Percentiles rank a stretch among this genome's conserved stretches.
Conservation (phyloP, 2,888 invertebrate genomes). For the Chaetogeoica ovagalla region DNA sequence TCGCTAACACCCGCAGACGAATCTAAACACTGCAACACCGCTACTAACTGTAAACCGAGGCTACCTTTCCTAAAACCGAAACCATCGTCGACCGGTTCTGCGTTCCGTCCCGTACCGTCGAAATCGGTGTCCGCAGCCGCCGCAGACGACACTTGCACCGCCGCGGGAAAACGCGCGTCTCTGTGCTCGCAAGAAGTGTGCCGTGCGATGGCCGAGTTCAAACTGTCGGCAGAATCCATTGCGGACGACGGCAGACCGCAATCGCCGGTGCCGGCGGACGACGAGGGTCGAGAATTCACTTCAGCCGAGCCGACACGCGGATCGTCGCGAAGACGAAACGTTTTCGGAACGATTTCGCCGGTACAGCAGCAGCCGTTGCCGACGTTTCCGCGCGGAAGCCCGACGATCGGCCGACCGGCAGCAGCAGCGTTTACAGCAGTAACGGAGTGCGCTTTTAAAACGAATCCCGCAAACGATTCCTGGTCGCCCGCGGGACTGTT, state of each 20-base stretch:
- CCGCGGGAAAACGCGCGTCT: slow-evolving; percentile 57
- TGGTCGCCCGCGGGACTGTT: too few relatives aligned
- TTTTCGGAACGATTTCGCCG: slow-evolving; percentile 54
- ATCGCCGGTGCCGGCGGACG: slow-evolving; percentile 52
- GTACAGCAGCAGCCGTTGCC: slow-evolving; percentile 51
- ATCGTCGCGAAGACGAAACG: too few relatives aligned
- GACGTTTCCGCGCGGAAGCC: slow-evolving; percentile 56
- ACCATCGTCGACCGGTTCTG: slow-evolving; percentile 51
- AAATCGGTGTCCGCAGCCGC: slow-evolving; percentile 6
- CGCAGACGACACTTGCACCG: slow-evolving; percentile 57
- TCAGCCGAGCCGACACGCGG: slow-evolving; percentile 23
- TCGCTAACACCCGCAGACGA: slow-evolving; percentile 26
- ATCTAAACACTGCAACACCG: slow-evolving; percentile 19
- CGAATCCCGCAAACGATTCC: too few relatives aligned
- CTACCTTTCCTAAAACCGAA: slow-evolving; percentile 54
- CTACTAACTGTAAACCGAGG: slow-evolving; percentile 38
- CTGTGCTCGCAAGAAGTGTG: slow-evolving; percentile 57
- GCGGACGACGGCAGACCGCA: slow-evolving; percentile 37
- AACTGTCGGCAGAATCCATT: slow-evolving; percentile 31
- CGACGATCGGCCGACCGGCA: too few relatives aligned
- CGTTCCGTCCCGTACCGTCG: slow-evolving; percentile 52
- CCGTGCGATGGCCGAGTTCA: slow-evolving; percentile 35
- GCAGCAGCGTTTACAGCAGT: not conserved
- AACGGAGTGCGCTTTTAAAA: slow-evolving; percentile 8
- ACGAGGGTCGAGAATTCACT: slow-evolving; percentile 51